Base-by-base conservation (phyloP, 2,888 invertebrate genomes). In the Aphidoletes aphidimyza region DNA sequence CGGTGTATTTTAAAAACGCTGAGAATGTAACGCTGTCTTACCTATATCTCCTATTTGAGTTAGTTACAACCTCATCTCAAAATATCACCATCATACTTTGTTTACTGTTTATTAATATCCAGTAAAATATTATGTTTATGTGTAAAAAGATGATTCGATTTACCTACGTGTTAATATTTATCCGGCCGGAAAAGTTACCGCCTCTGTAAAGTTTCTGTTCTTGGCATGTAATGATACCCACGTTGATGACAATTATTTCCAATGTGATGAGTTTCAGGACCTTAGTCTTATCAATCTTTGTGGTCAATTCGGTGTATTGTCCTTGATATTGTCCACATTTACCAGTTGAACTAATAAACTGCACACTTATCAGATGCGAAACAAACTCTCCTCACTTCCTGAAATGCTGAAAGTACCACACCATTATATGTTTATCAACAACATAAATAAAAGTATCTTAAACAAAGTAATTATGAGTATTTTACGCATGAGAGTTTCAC, bases 401-500 rank as follows among this genome's bases (percentile, higher is more conserved):
- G n/a, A n/a, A n/a, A n/a, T n/a, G n/a, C n/a, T n/a, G n/a, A n/a
- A n/a, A n/a, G n/a, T n/a, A n/a, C n/a, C n/a, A n/a, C 11, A 69
- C 30, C 30, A 69, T 69, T 69, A 69, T 14, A 14, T 14, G 2
- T 30, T 30, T 30, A 49, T 9, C 42, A 42, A 42, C 42, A 54
- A 54, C 2, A 54, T 42, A 54, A 6, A 22, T 2, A n/a, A 69
- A 30, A 69, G 14, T 30, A 69, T 30, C 14, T n/a, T 30, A 14
- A 69, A 69, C 26, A 30, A 30, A 69, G 69, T 69, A 69, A 69
- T 69, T 69, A 69, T 69, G 69, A 69, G 30, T 30, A 69, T 30
- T 69, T 69, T 69, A 26, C 69, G 69, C 69, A 69, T 69, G 69
- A 69, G 17, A 69, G 69, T 69, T 30, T 69, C 69, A 30, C 30